phyloP scores from a whole-genome alignment of 2,888 invertebrate genomes.

The Pilophorus perplexus region DNA sequence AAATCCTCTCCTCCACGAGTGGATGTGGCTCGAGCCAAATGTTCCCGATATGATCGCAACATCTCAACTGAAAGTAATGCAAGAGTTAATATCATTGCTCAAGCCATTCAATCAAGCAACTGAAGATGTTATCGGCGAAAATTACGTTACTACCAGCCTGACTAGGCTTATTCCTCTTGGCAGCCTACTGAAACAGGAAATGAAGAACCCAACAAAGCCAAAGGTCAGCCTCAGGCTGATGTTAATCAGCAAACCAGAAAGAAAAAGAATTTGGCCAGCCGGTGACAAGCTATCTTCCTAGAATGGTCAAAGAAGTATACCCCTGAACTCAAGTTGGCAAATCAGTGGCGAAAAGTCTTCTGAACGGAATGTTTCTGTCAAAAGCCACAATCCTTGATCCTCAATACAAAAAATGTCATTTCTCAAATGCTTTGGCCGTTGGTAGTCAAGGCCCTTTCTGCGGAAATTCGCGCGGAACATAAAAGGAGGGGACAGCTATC shows the following conservation, averaged over 20 bases:
- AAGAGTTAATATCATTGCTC: slow-evolving; percentile 22
- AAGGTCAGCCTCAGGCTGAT: too few relatives aligned
- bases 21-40: slow-evolving; percentile 8
- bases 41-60: slow-evolving; percentile 32
- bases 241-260: neutral
- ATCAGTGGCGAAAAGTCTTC: neutral
- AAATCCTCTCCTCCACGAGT: slow-evolving; percentile 25
- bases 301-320: too few relatives aligned
- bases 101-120: slow-evolving; percentile 18
- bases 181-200: slow-evolving; percentile 18
- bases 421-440: neutral
- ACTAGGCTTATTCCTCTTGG: slow-evolving; percentile 31
- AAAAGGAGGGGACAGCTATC: slow-evolving; percentile 10
- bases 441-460: neutral
- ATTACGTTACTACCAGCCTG: slow-evolving; percentile 22
- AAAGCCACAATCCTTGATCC: slow-evolving; percentile 9
- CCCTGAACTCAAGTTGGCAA: neutral
- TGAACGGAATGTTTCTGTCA: neutral
- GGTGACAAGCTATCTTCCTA: too few relatives aligned
- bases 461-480: neutral
- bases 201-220: slow-evolving; percentile 5
- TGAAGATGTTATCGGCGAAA: slow-evolving; percentile 26
- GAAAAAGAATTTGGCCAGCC: neutral
- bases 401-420: slow-evolving; percentile 13
- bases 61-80: slow-evolving; percentile 4